Conservation (phyloP, 2,888 invertebrate genomes). For the Plebejus melissa region DNA sequence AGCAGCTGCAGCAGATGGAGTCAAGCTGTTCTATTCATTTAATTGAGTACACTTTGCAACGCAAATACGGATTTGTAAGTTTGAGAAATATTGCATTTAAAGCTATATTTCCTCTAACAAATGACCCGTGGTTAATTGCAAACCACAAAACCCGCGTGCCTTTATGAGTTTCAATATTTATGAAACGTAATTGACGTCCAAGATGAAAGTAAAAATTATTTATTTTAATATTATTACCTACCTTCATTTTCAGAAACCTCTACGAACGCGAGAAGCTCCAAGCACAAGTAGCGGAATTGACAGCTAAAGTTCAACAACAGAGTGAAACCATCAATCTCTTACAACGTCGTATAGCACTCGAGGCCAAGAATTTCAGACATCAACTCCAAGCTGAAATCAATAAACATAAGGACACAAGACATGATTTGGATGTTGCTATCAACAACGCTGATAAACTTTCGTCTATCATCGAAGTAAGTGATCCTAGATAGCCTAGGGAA, state of each 20-base stretch:
- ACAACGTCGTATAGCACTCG: constrained; percentile 84
- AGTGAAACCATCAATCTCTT: constrained; percentile 81
- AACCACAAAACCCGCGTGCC: too few species aligned
- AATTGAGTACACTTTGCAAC: too few species aligned
- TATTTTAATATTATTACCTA: too few species aligned
- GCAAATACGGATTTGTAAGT: too few species aligned
- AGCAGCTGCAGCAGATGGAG: constrained; percentile 81
- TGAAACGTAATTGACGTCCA: too few species aligned
- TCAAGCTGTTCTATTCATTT: constrained; percentile 63
- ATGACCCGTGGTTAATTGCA: too few species aligned
- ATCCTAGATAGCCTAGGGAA: background rate
- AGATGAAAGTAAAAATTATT: too few species aligned
- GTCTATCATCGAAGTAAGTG: constrained; percentile 77
- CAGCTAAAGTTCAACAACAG: constrained; percentile 79
- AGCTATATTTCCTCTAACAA: too few species aligned
- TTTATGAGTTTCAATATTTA: too few species aligned
- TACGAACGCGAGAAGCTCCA: constrained; percentile 86
- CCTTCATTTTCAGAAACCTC: constrained; percentile 72
- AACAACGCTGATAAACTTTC: constrained; percentile 81
- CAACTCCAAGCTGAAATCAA: constrained; percentile 83
- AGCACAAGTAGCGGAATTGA: constrained; percentile 78
- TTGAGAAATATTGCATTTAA: too few species aligned
- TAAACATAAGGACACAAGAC: constrained; percentile 84
- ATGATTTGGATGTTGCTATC: constrained; percentile 81
- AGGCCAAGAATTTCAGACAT: constrained; percentile 86